These are phyloP conservation scores for Papilio machaon DNA, from an alignment of 1,140 invertebrate genomes.

Conservation along the genomic window DNA sequence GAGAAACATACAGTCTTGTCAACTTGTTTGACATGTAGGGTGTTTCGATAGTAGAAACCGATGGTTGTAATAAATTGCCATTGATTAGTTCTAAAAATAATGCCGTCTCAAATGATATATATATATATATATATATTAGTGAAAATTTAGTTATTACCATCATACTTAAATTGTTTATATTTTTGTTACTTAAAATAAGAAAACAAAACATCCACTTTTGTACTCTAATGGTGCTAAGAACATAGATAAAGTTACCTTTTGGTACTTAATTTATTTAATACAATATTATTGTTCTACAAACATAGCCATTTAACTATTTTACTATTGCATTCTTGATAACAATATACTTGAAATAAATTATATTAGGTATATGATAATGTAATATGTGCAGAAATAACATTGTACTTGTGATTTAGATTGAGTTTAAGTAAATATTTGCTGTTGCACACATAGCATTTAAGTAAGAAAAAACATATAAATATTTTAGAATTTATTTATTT, in stretches of 20 bases:
- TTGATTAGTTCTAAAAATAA: not conserved
- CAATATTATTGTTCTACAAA: not conserved
- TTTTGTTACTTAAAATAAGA: not conserved
- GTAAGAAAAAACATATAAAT: not conserved
- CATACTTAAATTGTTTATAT: not conserved
- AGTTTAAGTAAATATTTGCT: not conserved
- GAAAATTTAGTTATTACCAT: not conserved
- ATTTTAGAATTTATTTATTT: conserved; percentile 2
- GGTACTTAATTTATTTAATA: not conserved
- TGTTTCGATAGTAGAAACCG: no score
- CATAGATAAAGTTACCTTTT: not conserved
- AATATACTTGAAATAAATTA: not conserved
- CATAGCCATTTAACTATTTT: not conserved
- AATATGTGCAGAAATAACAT: not conserved
- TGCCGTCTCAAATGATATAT: not conserved
- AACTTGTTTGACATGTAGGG: no score
- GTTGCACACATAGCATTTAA: not conserved
- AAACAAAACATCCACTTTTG: not conserved
- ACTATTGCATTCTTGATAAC: conserved; percentile 5
- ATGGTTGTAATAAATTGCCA: not conserved
- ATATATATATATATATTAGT: not conserved
- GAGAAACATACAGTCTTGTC: no score
- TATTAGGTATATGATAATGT: not conserved
- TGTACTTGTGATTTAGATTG: not conserved
- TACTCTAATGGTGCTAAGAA: not conserved